Evolutionary conservation across 2,113 vertebrate genomes (phyloP), one percentile per base, ranked within the genome.

Genomic region (Bufo gargarizans): DNA sequence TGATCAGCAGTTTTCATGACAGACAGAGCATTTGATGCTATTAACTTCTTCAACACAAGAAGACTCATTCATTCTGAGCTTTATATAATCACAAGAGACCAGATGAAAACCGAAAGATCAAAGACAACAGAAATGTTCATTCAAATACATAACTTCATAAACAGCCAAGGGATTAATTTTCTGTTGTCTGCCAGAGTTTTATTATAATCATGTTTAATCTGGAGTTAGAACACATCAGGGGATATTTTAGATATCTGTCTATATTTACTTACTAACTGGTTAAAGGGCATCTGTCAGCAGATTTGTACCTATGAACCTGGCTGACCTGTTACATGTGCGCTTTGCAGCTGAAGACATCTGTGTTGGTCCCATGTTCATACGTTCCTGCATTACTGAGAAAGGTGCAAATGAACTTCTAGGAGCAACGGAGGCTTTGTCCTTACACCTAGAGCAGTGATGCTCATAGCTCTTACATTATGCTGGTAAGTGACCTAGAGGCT

Each of bases 101-200:
- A 80, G n/a, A 59, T 56, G 55, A 80, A 33, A 58, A 80, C n/a
- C 17, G 78, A 58, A 58, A 80, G 55, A 80, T 80, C 78, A 58
- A 80, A 80, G 78, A 59, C 55, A 59, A 80, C 78, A 80, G 59
- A 80, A 80, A 45, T 80, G 78, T 80, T 59, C 78, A 3, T 80
- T 80, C 59, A 59, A 59, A 59, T 58, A 80, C 55, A 80, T 16
- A 59, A 45, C 22, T 59, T 80, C 78, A 59, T 59, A 59, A 45
- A 58, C 33, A 22, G 78, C 45, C 78, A 80, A 17, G 22, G 56
- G 78, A 80, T 81, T 7, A 47, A 19, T 81, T 61, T 33, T 61
- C 16, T 81, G 7, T 81, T 81, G 61, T 81, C 22, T 81, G 22
- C 33, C 14, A 19, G 12, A 22, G 10, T 22, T 58, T 58, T 33